Evolutionary conservation across 2,113 vertebrate genomes (phyloP), one percentile per base, ranked within the genome.

Genomic region (Pangasianodon hypophthalmus): DNA sequence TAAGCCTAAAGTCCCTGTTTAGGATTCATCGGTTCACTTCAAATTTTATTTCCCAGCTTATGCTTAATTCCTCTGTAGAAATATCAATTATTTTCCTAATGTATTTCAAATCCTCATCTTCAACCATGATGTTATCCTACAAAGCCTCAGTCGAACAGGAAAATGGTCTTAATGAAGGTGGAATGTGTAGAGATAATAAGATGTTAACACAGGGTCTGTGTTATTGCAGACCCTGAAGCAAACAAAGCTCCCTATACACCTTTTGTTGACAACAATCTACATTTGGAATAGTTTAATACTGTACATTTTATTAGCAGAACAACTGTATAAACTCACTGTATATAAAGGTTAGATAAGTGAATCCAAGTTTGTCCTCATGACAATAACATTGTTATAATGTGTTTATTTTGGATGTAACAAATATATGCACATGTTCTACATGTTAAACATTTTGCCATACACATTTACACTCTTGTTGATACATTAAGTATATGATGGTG

Each of bases 1-100:
- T 95, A 96, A 97, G 96, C 95, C 96, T 96, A 96, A 97, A 97
- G 96, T 94, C 97, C 94, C 96, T 97, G 96, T 96, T 97, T 97
- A 97, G 91, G 93, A 97, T 97, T 97, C 96, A 94, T 83, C 91
- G 93, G 94, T 95, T 95, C 94, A 95, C 94, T 94, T 96, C 93
- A 89, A 93, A 96, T 95, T 93, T 92, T 94, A 96, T 96, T 96
- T 96, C 92, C 88, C 90, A 87, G 95, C 96, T 97, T 97, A 97
- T 90, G 95, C 95, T 94, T 97, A 97, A 97, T 96, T 94, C 96
- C 95, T 93, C 93, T 94, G 96, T 96, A 96, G 96, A 96, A 97
- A 96, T 96, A 97, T 97, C 94, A 96, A 96, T 97, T 97, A 96
- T 97, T 96, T 96, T 95, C 95, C 75, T 88, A 60, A 41, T 90